Evolutionary conservation across 2,797 vertebrate genomes (phyloP), one percentile per base, ranked within the genome.

Genomic region (Valencia hispanica): DNA sequence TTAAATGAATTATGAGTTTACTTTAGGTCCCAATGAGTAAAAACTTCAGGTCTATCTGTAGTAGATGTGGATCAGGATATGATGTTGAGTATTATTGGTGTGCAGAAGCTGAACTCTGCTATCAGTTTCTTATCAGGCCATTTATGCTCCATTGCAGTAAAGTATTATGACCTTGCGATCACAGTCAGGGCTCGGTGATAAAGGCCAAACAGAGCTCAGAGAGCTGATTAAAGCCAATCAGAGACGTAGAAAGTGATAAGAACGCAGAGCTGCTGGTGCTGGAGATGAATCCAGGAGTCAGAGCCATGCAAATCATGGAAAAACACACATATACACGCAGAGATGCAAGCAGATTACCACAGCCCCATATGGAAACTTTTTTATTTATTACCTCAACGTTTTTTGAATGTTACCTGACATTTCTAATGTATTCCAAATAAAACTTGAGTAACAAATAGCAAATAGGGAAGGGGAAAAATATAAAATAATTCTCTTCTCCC

Each of bases 161-260:
- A 68, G 81, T 70, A 53, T 83, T 90, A 87, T 86, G 88, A 86
- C 85, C 83, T 84, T 81, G 77, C 84, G 91, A 91, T 91, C 88
- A 84, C 78, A 85, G 79, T 84, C 14, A 63, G 63, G 39, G 43
- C 27, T 30, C 41, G 69, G 59, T 90, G 91, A 93, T 92, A 92
- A 91, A 71, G 70, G 75, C 91, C 91, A 93, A 94, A 91, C 90
- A 85, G 85, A 91, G 87, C 87, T 83, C 79, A 77, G 80, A 82
- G 79, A 73, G 68, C 72, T 75, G 89, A 94, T 92, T 91, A 92
- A 74, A 79, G 87, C 87, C 88, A 92, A 89, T 91, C 88, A 90
- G 77, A 89, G 80, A 73, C 59, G 72, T 48, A 86, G 39, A 73
- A 70, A 81, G 84, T 82, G 91, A 94, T 93, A 93, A 93, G 89